These are phyloP conservation scores for Kradibia gibbosae DNA, from an alignment of 1,140 invertebrate genomes.

Conservation along the genomic window DNA sequence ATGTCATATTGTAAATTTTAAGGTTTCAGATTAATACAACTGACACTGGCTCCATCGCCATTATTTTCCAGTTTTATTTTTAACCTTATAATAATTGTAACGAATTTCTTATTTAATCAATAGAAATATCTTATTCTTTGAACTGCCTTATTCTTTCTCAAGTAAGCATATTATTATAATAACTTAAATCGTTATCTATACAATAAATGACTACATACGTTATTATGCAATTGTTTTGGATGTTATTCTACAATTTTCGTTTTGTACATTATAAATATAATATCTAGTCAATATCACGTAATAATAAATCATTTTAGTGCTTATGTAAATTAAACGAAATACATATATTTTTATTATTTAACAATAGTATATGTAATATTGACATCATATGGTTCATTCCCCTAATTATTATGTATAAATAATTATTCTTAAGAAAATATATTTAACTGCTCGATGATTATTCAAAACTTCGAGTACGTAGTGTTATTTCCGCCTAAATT, in stretches of 20 bases:
- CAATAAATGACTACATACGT: no score
- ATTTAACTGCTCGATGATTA: conserved; percentile 19
- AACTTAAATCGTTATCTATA: no score
- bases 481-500: conserved; percentile 35
- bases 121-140: no score
- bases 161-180: no score
- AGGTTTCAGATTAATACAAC: not conserved
- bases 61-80: not conserved
- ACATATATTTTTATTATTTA: not conserved
- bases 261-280: not conserved
- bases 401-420: not conserved
- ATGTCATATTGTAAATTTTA: not conserved
- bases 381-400: not conserved
- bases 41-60: not conserved
- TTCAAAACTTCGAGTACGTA: conserved; percentile 21
- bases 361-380: conserved; percentile 10
- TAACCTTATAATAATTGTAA: not conserved
- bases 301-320: conserved; percentile 3
- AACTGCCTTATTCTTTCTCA: no score
- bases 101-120: no score
- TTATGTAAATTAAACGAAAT: not conserved
- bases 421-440: conserved; percentile 18
- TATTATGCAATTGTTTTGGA: no score
- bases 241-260: not conserved
- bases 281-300: conserved; percentile 29